Evolutionary conservation across 2,888 invertebrate species (phyloP), one percentile per base, ranked within the genome.

Genomic region (Pimpla rufipes): DNA sequence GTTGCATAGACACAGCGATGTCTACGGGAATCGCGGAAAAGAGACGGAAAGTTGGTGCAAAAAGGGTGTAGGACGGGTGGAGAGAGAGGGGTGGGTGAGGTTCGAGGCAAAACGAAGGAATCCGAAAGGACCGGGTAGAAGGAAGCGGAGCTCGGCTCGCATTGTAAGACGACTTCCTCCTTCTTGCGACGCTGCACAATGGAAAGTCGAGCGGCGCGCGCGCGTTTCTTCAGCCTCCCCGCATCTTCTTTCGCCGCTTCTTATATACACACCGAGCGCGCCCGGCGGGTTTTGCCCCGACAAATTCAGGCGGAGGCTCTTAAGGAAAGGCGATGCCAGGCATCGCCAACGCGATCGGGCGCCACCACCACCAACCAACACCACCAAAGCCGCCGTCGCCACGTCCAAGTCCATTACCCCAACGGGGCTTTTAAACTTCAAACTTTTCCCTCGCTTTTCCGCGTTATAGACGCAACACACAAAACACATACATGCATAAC

Each of bases 371-470:
- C 47, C n/a, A 5, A 40, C 23, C 21, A 47, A 21, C n/a, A 5
- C 29, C 29, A 29, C 29, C 29, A 29, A 5, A 2, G 5, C 29
- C 29, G 5, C 29, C 29, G 29, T 29, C 29, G 29, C 47, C 42
- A 35, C 71, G 71, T 66, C 66, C 73, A 66, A 73, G 71, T 79
- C 79, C 79, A 79, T 71, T 77, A 64, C 68, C 78, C 57, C 64
- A 67, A 55, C 57, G 81, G 71, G 64, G 68, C 82, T 82, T 78
- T 82, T 82, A 83, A 73, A 80, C 70, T 84, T 62, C 37, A 71
- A 81, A 81, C 75, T 75, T 76, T 80, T 70, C 73, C 21, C 59
- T 29, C 2, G 29, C 73, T 47, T 47, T 67, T 23, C n/a, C 13
- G 29, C 40, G 16, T n/a, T 23, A 18, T 55, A 35, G 66, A 40